A percentile compares a stretch with the other conserved stretches of the same genome.
Evolutionary conservation across 2,113 vertebrate species (phyloP).

Genomic region (Spea bombifrons): DNA sequence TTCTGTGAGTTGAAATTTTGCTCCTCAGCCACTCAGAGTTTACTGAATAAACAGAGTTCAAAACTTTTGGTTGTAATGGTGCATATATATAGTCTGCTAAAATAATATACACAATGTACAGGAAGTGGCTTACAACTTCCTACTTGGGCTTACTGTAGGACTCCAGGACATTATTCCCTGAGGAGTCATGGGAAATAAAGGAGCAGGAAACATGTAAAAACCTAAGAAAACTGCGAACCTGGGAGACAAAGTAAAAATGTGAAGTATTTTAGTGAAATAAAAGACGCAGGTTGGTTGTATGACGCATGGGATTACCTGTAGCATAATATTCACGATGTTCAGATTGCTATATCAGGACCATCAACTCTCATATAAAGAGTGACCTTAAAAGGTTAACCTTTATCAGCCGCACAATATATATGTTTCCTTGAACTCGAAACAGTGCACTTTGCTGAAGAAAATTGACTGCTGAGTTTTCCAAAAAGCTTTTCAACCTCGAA

Average conservation of each 20-base stretch:
- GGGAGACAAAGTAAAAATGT: not conserved
- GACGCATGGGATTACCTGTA: constrained; percentile 12
- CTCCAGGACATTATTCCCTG: too few relatives aligned
- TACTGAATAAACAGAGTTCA: too few relatives aligned
- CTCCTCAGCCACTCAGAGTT: too few relatives aligned
- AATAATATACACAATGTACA: too few relatives aligned
- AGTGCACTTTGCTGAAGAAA: constrained; percentile 5
- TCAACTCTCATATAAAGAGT: constrained; percentile 26
- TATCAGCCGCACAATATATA: not conserved
- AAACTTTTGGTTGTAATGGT: too few relatives aligned
- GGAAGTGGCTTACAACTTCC: too few relatives aligned
- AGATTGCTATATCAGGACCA: not conserved
- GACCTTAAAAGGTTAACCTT: constrained; percentile 16
- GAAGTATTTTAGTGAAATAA: constrained; percentile 13
- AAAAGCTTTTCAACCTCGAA: constrained; percentile 23
- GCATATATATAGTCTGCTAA: too few relatives aligned
- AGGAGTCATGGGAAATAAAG: too few relatives aligned
- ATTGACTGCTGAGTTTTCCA: constrained; percentile 25
- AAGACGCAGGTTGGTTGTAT: constrained; percentile 14
- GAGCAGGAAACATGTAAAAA: too few relatives aligned
- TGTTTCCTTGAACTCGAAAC: constrained; percentile 2
- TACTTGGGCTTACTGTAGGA: too few relatives aligned
- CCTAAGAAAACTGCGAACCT: too few relatives aligned
- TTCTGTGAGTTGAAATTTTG: too few relatives aligned
- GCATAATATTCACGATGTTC: constrained; percentile 30